phyloP scores from a whole-genome alignment of 2,888 invertebrate species.

The Cordilura impudica region DNA sequence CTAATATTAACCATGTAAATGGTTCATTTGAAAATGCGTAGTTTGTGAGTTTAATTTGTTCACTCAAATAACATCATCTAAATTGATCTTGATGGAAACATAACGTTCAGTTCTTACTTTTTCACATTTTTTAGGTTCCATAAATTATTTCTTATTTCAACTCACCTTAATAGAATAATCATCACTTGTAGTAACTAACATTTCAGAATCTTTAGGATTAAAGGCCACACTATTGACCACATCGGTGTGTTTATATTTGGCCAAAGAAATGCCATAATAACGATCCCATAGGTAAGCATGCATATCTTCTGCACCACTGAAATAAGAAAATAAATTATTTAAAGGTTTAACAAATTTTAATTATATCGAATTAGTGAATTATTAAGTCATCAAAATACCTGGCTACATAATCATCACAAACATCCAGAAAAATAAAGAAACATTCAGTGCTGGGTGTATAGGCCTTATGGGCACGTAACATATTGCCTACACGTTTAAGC shows the following conservation, averaged over 20 bases:
- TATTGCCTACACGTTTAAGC: constrained; percentile 86
- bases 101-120: too few species aligned
- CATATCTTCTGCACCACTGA: constrained; percentile 89
- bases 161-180: constrained; percentile 85
- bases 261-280: constrained; percentile 87
- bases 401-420: constrained; percentile 88
- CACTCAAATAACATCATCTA: too few species aligned
- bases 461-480: constrained; percentile 88
- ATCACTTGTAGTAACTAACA: constrained; percentile 90
- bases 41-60: too few species aligned
- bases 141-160: too few species aligned
- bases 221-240: constrained; percentile 92
- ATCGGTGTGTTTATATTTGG: constrained; percentile 86
- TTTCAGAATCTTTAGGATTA: constrained; percentile 88
- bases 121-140: too few species aligned
- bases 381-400: constrained; percentile 82
- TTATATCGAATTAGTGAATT: constrained; percentile 20
- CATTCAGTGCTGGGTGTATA: constrained; percentile 91
- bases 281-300: constrained; percentile 92
- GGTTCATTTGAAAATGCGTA: too few species aligned
- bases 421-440: constrained; percentile 91
- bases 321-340: background rate
- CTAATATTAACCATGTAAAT: too few species aligned
- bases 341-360: background rate
- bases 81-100: too few species aligned